A percentile compares a stretch with the other conserved stretches of the same genome.
These are phyloP conservation scores for Trachurus trachurus DNA, from an alignment of 2,797 vertebrate species.

Conservation along the genomic window DNA sequence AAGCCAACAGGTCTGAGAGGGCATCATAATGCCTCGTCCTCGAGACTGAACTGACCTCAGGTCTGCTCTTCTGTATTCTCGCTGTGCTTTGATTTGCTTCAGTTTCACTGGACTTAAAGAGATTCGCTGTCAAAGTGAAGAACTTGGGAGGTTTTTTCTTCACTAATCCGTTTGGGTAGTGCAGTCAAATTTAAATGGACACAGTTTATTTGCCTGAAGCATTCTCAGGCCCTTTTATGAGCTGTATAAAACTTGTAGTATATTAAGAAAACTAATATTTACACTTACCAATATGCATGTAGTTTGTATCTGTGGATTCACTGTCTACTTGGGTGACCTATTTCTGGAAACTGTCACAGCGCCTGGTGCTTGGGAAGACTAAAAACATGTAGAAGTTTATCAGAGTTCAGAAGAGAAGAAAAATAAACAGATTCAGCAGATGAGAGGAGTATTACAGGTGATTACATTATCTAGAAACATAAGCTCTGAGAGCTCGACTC, in stretches of 20 bases:
- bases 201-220: neutral
- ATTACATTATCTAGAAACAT: too few relatives aligned
- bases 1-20: neutral
- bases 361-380: neutral
- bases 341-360: neutral
- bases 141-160: neutral
- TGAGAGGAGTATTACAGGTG: too few relatives aligned
- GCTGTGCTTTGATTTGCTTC: neutral
- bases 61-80: slow-evolving; percentile 4
- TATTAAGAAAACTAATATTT: neutral
- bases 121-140: neutral
- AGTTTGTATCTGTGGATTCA: neutral
- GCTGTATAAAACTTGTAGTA: neutral
- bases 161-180: neutral
- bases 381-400: neutral
- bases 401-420: too few relatives aligned
- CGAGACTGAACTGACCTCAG: slow-evolving; percentile 10
- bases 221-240: neutral
- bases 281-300: neutral
- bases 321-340: neutral
- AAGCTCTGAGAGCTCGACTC: too few relatives aligned
- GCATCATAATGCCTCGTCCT: slow-evolving; percentile 8
- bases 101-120: neutral
- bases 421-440: too few relatives aligned
- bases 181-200: neutral